Base-by-base conservation (phyloP, 2,888 invertebrate genomes). In the Tricholauxania praeusta region DNA sequence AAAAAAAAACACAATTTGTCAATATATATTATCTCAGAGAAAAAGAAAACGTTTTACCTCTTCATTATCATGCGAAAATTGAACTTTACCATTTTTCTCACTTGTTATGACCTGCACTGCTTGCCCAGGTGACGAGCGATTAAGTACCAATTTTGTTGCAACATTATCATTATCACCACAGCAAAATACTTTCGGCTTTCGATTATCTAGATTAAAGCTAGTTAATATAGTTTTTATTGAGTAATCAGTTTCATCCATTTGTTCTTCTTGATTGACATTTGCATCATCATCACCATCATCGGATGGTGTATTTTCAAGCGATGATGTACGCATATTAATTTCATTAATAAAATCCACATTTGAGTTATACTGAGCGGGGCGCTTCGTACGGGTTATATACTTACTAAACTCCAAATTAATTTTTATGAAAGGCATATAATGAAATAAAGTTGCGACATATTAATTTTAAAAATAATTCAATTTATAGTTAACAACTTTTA, bases 21-120 rank as follows among this genome's bases (percentile, higher is more conserved):
- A 53, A 49, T 66, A 51, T 3, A 47, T 12, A n/a, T 39, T 1
- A 10, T 10, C 2, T 10, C 8, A 39, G 39, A 28, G 14, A 15
- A 22, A 49, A 28, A 51, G 32, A 48, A 0, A 8, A 19, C 51
- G 3, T 67, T 53, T 66, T 57, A 76, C 77, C 70, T 72, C 69
- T 19, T 72, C 72, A 19, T 57, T 71, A 32, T 75, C 68, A 17
- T 75, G 15, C 65, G 49, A 12, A 76, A 76, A 39, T 12, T 75
- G 64, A n/a, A 39, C 48, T 47, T 60, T 49, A 72, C 57, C 51
- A 32, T 74, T 71, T 59, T 70, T 52, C 60, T 82, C 78, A 71
- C 77, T 76, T 12, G 91, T 91, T 80, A 92, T 89, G 47, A 93
- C 91, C 87, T 94, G 92, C 15, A 94, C 93, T 0, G 93, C 93